Base-by-base conservation (phyloP, 2,888 invertebrate species). In the Leptopilina syphax region DNA sequence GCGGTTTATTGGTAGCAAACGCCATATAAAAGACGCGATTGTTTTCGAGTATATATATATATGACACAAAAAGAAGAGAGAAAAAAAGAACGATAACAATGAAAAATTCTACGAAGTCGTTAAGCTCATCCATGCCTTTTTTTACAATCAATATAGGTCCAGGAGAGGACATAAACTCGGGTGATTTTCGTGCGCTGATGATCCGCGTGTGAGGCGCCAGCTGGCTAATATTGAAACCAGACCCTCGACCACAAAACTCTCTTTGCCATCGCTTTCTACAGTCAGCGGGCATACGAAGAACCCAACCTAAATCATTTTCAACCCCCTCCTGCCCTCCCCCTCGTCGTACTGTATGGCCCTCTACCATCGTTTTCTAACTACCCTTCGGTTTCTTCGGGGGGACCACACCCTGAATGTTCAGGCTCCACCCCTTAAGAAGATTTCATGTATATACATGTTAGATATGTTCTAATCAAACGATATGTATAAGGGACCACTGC, bases 201-300 rank as follows among this genome's bases (percentile, higher is more conserved):
- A 90, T 90, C 89, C 86, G 82, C 89, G 89, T 90, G 90, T 84
- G 89, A 90, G 88, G 88, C 88, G 88, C 87, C 90, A 89, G 89
- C 89, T 90, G 90, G 87, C 83, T 89, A 85, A 89, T 90, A 90
- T 90, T 90, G 90, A 89, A 90, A 88, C 86, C 85, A 88, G 88
- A 73, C 86, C 89, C 85, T 81, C 81, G 83, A 79, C 81, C 81
- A 54, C 65, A 65, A 34, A 76, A 44, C 44, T 60, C 79, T 82
- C 80, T 79, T 83, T 50, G 50, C 50, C 50, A 50, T 50, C 50
- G 82, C 82, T 84, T 76, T 82, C 79, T 81, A 84, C 81, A 78
- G 41, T 79, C 79, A 77, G 34, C 73, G 76, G 78, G 60, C 77
- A 82, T 54, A 73, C 84, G 82, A 85, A 85, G 85, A 86, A 85